A percentile compares a stretch with the other conserved stretches of the same genome.
Conservation (phyloP, 2,797 vertebrate genomes). For the Danionella dracula region DNA sequence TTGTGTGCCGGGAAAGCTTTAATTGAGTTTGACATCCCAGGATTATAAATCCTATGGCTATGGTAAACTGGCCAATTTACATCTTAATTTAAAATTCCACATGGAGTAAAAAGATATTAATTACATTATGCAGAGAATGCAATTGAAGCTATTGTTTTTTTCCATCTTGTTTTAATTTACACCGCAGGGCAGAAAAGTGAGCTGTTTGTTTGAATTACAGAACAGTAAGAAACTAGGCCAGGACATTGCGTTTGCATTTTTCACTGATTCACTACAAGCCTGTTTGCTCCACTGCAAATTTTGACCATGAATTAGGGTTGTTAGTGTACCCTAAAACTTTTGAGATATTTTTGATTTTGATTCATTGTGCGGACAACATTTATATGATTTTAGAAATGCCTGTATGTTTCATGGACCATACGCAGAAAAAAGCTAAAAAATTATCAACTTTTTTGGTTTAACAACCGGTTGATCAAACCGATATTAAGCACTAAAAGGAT, state of each 20-base stretch:
- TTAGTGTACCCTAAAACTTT: too few species aligned
- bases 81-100: constrained; percentile 81
- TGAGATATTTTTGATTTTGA: too few species aligned
- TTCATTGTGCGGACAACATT: too few species aligned
- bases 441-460: too few species aligned
- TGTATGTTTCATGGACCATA: too few species aligned
- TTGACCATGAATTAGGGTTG: constrained; percentile 8
- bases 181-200: constrained; percentile 61
- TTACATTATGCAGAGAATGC: constrained; percentile 71
- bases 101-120: constrained; percentile 77
- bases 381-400: too few species aligned
- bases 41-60: constrained; percentile 76
- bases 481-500: too few species aligned
- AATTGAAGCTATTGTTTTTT: constrained; percentile 64
- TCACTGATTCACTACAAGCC: background rate
- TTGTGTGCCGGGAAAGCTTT: constrained; percentile 67
- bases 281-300: background rate
- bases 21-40: constrained; percentile 78
- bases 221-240: constrained; percentile 43
- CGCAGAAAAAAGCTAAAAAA: too few species aligned
- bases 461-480: too few species aligned
- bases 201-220: constrained; percentile 58
- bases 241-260: constrained; percentile 38
- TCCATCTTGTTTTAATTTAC: constrained; percentile 68
- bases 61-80: constrained; percentile 78